Percentiles rank a stretch among this genome's conserved stretches.
These are phyloP conservation scores for Danio rerio DNA, from an alignment of 2,113 vertebrate genomes.

Conservation along the genomic window GRCz12tu NC_133195.1:50609501-50610000, in stretches of 20 bases:
- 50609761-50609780: too few species aligned
- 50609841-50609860: too few species aligned
- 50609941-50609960: neutral
- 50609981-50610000: neutral
- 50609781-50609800: too few species aligned
- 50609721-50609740: too few species aligned
- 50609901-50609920: too few species aligned
- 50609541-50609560: neutral
- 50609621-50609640: neutral
- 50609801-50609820: too few species aligned
- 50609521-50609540: neutral
- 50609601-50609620: neutral
- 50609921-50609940: neutral
- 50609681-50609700: neutral
- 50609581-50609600: neutral
- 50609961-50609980: neutral
- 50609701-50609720: neutral
- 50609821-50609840: too few species aligned
- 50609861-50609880: too few species aligned
- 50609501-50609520: neutral
- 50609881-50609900: too few species aligned
- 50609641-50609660: neutral
- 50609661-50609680: slow-evolving; percentile 14
- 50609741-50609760: too few species aligned
- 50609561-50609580: neutral